Evolutionary conservation across 2,888 invertebrate genomes (phyloP).

Genomic region (Exocentrus adspersus): DNA sequence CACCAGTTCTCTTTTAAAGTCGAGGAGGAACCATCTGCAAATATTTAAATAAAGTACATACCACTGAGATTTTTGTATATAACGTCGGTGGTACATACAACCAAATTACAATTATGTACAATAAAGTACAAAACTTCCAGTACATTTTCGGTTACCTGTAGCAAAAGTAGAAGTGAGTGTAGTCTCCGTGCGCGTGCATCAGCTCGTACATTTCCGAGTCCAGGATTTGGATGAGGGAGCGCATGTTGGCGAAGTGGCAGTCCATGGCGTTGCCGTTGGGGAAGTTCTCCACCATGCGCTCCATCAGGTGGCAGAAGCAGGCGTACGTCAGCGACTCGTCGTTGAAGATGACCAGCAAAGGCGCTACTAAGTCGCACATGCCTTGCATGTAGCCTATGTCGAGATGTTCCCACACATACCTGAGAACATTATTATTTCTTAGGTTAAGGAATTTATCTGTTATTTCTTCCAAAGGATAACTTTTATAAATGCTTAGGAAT

Average conservation of each 20-base stretch:
- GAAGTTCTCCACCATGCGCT: slow-evolving; percentile 90
- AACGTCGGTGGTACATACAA: too few relatives aligned
- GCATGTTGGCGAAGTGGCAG: slow-evolving; percentile 94
- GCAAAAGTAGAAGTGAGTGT: slow-evolving; percentile 97
- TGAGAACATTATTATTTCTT: too few relatives aligned
- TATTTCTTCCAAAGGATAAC: too few relatives aligned
- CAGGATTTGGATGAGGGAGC: slow-evolving; percentile 87
- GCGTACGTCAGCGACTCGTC: slow-evolving; percentile 93
- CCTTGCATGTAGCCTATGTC: slow-evolving; percentile 97
- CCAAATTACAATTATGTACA: too few relatives aligned
- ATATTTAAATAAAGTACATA: neutral
- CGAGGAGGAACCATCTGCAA: slow-evolving; percentile 88
- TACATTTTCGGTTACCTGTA: slow-evolving; percentile 67
- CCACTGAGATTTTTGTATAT: too few relatives aligned
- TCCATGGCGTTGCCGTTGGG: slow-evolving; percentile 95
- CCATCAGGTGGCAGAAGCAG: slow-evolving; percentile 92
- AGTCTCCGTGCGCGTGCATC: slow-evolving; percentile 95
- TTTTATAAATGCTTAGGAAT: too few relatives aligned
- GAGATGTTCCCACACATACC: slow-evolving; percentile 96
- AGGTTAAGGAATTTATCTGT: too few relatives aligned
- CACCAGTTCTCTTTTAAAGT: slow-evolving; percentile 93
- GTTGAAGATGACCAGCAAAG: slow-evolving; percentile 89
- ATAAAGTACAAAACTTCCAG: too few relatives aligned
- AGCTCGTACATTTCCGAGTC: slow-evolving; percentile 94
- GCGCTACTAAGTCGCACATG: slow-evolving; percentile 96